Evolutionary conservation across 1,140 invertebrate species (phyloP), one percentile per base, ranked within the genome.

Genomic region (Tribolium castaneum): DNA sequence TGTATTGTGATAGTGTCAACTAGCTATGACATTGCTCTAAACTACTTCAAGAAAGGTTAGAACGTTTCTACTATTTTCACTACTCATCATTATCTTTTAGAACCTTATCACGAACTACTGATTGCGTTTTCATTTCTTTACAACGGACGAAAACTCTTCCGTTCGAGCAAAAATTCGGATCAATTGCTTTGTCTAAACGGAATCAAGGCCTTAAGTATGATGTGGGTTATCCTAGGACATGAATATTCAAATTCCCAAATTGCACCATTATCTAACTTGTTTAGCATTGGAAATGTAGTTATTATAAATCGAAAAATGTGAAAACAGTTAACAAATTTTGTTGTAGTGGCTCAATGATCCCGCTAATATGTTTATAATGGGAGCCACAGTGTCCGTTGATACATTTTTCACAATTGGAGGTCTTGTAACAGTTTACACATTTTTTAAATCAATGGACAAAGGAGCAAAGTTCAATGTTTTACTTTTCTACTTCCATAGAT

Each of bases 351-450:
- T 19, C 16, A 19, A 19, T 19, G 16, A 59, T 10, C 2, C 25
- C 6, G 22, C 19, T 1, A 77, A 74, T 45, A 77, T 87, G 7
- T 86, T 86, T 82, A 81, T 88, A 6, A 82, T 84, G 0, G 75
- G 83, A 0, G 87, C 85, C 3, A 82, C 86, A 1, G 84, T 88
- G 30, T 83, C 88, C 0, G 90, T 91, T 0, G 90, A 91, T 77
- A 90, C 90, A 1, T 91, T 91, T 81, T 89, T 91, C 35, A 82
- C 89, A 16, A 83, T 90, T 4, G 92, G 91, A 83, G 92, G 92
- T 52, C 83, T 92, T 1, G 84, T 93, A 0, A 83, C 90, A 0
- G 86, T 88, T 0, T 92, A 92, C 75, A 84, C 49, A 9, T 75
- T 25, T 14, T 81, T 90, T 0, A 89, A 88, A 80, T 87, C 89